Evolutionary conservation across 2,797 vertebrate genomes (phyloP), one percentile per base, ranked within the genome.

Genomic region (Spatula clypeata): DNA sequence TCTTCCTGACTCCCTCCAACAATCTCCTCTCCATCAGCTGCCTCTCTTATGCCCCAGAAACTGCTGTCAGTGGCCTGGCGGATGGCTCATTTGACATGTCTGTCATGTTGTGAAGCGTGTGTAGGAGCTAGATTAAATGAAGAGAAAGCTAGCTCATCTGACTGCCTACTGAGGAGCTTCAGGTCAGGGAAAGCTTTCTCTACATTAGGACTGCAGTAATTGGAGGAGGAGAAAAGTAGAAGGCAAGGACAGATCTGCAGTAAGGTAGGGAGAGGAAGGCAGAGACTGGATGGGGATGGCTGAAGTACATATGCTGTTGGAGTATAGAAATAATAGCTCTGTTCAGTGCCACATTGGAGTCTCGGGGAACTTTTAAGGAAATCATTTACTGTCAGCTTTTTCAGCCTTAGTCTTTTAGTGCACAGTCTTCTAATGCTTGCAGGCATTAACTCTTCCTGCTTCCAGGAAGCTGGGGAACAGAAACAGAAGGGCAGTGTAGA

Each of bases 21-120:
- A 72, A 51, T 93, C 86, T 88, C 55, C 36, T 89, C 81, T 93
- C 66, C 65, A 77, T 93, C 92, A 94, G 27, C 81, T 74, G 29
- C 84, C 58, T 89, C 61, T 93, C 84, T 86, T 61, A 47, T 44
- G 89, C 69, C 84, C 69, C 69, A 47, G 89, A 94, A 95, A 42
- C 61, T 93, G 87, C 92, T 93, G 86, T 79, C 81, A 69, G 62
- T 11, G 62, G 79, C 75, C 65, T 82, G 79, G 81, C 3, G 8
- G 83, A 80, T 94, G 87, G 91, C 82, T 94, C 67, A 73, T 91
- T 91, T 95, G 82, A 88, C 62, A 58, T 73, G 66, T 75, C 85
- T 93, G 82, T 94, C 82, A 65, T 87, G 57, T 90, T 90, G 54
- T 88, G 73, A 80, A 80, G 54, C 1, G 1, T 88, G 70, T 84